Base-by-base conservation (phyloP, 2,888 invertebrate genomes). In the Pterobdella sp. region DNA sequence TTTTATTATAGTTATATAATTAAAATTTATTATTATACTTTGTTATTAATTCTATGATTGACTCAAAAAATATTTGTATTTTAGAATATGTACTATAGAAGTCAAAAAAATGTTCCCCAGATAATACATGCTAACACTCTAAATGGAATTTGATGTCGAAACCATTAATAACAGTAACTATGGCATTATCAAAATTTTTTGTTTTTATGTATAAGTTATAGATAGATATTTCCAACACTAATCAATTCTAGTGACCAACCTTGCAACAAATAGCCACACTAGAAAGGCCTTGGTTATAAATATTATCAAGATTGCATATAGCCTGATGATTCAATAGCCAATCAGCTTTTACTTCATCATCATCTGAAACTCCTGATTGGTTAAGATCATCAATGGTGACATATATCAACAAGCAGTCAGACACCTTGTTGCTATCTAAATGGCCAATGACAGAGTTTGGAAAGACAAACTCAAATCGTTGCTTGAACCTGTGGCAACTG, bases 401-500 rank as follows among this genome's bases (percentile, higher is more conserved):
- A 4, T 31, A 14, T 3, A 71, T 60, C 60, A 71, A n/a, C 63
- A 71, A n/a, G 26, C 71, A 91, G 81, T 94, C 94, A 34, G 92
- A 90, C 4, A 93, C 89, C 77, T 85, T 81, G 14, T 78, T 80
- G 1, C 81, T 80, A 76, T 83, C 83, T 66, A 83, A 74, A 3
- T 89, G 85, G 34, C 88, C 88, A 81, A 90, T 88, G 63, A 92
- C 87, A 29, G 87, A 83, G 75, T 89, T 88, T 22, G 93, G 91
- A 10, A 88, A 85, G 52, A 92, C 84, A 79, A 95, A 89, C 0
- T 91, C 88, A 82, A 91, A 92, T n/a, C 91, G 87, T 82, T 94
- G 92, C 81, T 94, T 93, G 81, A 94, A 92, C 76, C 91, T 88
- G 18, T 91, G 90, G 76, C 92, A 81, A 78, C 91, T 91, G 83